Conservation (phyloP, 2,888 invertebrate genomes). For the Hipparchia semele region DNA sequence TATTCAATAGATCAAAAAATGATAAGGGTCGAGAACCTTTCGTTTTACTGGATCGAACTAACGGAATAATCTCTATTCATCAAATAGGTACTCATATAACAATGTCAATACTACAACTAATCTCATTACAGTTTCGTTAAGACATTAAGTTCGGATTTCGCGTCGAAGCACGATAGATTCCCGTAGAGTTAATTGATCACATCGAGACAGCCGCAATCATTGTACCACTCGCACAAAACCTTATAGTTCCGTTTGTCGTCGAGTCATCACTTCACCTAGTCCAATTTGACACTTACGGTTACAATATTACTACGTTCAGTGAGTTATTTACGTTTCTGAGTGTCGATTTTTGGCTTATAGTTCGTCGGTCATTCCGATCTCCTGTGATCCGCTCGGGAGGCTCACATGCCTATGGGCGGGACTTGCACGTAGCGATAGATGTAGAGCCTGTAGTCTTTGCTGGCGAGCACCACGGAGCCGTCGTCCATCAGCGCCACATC, state of each 20-base stretch:
- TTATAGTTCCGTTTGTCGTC: slow-evolving; percentile 58
- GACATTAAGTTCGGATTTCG: slow-evolving; percentile 76
- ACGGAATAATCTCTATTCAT: slow-evolving; percentile 79
- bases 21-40: slow-evolving; percentile 80
- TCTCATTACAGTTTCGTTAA: slow-evolving; percentile 81
- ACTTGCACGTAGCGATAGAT: slow-evolving; percentile 99
- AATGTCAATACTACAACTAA: slow-evolving; percentile 82
- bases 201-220: slow-evolving; percentile 73
- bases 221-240: slow-evolving; percentile 66
- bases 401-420: slow-evolving; percentile 92
- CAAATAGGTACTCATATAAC: slow-evolving; percentile 80
- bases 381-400: slow-evolving; percentile 67
- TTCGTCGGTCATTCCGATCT: slow-evolving; percentile 75
- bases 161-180: slow-evolving; percentile 66
- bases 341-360: slow-evolving; percentile 65
- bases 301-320: slow-evolving; percentile 51
- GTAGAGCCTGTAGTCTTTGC: slow-evolving; percentile 99
- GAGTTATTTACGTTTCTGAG: slow-evolving; percentile 58
- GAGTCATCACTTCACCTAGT: slow-evolving; percentile 62
- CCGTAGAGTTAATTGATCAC: slow-evolving; percentile 70
- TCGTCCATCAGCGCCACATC: slow-evolving; percentile 99
- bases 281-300: slow-evolving; percentile 74
- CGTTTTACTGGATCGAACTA: slow-evolving; percentile 70
- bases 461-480: slow-evolving; percentile 98
- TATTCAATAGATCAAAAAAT: slow-evolving; percentile 83